A percentile compares a stretch with the other conserved stretches of the same genome.
These are phyloP conservation scores for Apodemia duryi DNA, from an alignment of 2,888 invertebrate genomes.

Conservation along the genomic window DNA sequence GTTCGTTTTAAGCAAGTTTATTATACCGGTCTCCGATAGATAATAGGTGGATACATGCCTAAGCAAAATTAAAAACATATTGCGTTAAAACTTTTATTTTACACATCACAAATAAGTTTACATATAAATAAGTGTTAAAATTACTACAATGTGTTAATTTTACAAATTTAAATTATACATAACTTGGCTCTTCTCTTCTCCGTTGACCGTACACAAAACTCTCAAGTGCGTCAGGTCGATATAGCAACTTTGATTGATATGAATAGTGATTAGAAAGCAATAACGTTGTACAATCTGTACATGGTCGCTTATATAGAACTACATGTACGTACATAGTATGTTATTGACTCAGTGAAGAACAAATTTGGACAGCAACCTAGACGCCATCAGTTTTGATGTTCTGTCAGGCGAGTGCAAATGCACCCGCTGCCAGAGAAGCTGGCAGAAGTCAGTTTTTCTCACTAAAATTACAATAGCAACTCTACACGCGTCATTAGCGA, in stretches of 20 bases:
- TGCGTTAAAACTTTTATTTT: conserved; percentile 19
- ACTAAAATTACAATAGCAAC: too few species aligned
- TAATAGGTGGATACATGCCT: neutral
- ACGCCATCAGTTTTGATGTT: too few species aligned
- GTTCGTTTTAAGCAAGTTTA: neutral
- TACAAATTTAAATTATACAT: neutral
- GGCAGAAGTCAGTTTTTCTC: too few species aligned
- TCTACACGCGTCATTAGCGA: too few species aligned
- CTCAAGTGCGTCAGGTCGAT: neutral
- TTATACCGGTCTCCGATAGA: neutral
- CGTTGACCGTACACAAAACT: neutral
- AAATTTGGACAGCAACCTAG: too few species aligned
- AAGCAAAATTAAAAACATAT: neutral
- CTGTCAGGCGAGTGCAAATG: too few species aligned
- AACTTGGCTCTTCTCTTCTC: conserved; percentile 13
- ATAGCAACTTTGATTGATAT: neutral
- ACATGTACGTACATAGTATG: too few species aligned
- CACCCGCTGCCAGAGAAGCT: too few species aligned
- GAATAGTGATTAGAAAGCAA: too few species aligned
- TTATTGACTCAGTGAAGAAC: too few species aligned
- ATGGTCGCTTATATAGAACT: too few species aligned
- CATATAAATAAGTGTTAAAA: conserved; percentile 18
- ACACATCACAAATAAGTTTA: conserved; percentile 19
- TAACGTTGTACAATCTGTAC: too few species aligned
- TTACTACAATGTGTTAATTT: conserved; percentile 8